These are phyloP conservation scores for Astreopora myriophthalma DNA, from an alignment of 64 coral and sea anemone genomes.

Conservation along the genomic window DNA sequence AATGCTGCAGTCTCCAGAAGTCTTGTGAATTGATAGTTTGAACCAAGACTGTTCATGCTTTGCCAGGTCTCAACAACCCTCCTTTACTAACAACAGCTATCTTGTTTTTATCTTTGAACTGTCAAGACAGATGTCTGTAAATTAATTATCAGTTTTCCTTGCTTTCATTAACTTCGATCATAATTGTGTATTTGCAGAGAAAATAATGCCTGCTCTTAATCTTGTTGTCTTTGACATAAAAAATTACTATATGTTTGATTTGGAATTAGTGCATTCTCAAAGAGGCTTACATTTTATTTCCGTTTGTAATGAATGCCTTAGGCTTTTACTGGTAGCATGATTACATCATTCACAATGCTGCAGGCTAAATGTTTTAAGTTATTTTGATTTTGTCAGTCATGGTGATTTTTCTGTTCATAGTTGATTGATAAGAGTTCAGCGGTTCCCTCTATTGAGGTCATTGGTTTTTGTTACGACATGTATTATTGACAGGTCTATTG, in stretches of 20 bases:
- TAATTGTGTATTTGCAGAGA: not conserved
- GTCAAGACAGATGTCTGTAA: not conserved
- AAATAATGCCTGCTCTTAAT: not conserved
- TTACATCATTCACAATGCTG: not conserved
- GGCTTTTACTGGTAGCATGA: not conserved
- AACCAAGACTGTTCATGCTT: not conserved
- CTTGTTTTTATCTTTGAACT: not conserved
- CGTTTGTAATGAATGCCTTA: not conserved
- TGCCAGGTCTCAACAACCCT: not conserved
- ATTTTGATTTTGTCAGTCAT: no score
- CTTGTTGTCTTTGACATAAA: no score
- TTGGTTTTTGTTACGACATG: no score
- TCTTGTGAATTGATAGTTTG: not conserved
- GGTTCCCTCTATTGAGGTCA: not conserved
- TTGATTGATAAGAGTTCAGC: not conserved
- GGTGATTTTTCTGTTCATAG: no score
- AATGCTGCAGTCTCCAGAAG: constrained; percentile 17
- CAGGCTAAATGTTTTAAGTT: not conserved
- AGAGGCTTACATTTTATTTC: not conserved
- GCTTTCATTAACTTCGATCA: not conserved
- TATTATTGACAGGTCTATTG: no score
- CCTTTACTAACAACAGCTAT: not conserved
- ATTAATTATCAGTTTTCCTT: not conserved
- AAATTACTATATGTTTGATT: not conserved
- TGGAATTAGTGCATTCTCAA: not conserved